Evolutionary conservation across 2,797 vertebrate genomes (phyloP).

Genomic region (Pagetopsis macropterus): DNA sequence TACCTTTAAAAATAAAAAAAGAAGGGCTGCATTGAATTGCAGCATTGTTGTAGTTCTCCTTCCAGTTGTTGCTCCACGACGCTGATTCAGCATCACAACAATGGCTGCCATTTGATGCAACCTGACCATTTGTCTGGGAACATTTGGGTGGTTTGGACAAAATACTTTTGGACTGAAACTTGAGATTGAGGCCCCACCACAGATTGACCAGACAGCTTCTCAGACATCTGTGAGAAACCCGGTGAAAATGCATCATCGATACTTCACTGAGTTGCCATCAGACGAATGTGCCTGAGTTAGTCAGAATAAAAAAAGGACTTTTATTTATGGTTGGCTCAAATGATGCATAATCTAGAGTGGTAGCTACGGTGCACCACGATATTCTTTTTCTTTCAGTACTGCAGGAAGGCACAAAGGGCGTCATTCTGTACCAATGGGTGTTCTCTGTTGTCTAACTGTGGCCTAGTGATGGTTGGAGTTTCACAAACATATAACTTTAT

Average conservation of each 20-base stretch:
- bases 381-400: slow-evolving; percentile 44
- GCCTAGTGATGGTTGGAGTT: slow-evolving; percentile 69
- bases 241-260: slow-evolving; percentile 65
- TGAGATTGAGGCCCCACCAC: slow-evolving; percentile 32
- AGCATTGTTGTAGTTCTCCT: slow-evolving; percentile 4
- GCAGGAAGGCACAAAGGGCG: slow-evolving; percentile 69
- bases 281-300: slow-evolving; percentile 53
- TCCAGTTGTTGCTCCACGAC: background rate
- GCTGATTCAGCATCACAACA: slow-evolving; percentile 20
- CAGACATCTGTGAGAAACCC: slow-evolving; percentile 36
- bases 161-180: slow-evolving; percentile 21
- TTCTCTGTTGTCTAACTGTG: slow-evolving; percentile 60
- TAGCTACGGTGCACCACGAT: slow-evolving; percentile 20
- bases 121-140: slow-evolving; percentile 22
- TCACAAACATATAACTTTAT: slow-evolving; percentile 18
- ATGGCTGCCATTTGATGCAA: slow-evolving; percentile 11
- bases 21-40: background rate
- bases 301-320: slow-evolving; percentile 36
- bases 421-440: slow-evolving; percentile 51
- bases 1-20: background rate
- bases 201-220: slow-evolving; percentile 35
- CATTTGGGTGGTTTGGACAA: background rate
- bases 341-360: slow-evolving; percentile 41
- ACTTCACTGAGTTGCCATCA: slow-evolving; percentile 65
- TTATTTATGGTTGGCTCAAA: slow-evolving; percentile 61